These are phyloP conservation scores for Thaumetopoea pityocampa DNA, from an alignment of 1,140 invertebrate genomes.

Conservation along the genomic window DNA sequence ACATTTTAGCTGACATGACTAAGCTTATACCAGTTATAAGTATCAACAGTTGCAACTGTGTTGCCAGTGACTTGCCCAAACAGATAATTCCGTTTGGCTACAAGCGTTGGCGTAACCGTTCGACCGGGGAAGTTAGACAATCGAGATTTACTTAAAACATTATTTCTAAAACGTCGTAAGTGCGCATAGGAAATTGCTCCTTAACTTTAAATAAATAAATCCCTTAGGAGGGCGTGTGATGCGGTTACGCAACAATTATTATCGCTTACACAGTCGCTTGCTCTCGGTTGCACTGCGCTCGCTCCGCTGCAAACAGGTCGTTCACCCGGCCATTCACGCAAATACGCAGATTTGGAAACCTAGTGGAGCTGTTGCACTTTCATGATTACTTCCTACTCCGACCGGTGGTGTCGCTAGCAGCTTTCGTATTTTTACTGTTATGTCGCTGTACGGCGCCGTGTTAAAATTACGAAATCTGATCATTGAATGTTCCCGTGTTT, in stretches of 20 bases:
- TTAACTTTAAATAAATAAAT: slow-evolving; percentile 31
- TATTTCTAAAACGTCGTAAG: slow-evolving; percentile 18
- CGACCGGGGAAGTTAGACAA: slow-evolving; percentile 19
- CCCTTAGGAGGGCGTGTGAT: slow-evolving; percentile 44
- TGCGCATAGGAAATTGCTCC: slow-evolving; percentile 19
- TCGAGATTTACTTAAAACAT: slow-evolving; percentile 19
- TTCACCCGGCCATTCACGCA: slow-evolving; percentile 46
- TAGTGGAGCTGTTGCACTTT: slow-evolving; percentile 15
- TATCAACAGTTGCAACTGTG: slow-evolving; percentile 7
- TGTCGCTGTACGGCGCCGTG: neutral
- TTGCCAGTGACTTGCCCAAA: slow-evolving; percentile 7
- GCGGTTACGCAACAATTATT: slow-evolving; percentile 53
- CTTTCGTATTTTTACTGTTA: neutral
- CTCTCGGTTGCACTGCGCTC: slow-evolving; percentile 51
- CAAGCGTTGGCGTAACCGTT: slow-evolving; percentile 13
- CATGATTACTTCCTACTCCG: slow-evolving; percentile 10
- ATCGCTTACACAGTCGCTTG: no score
- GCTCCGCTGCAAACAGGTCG: slow-evolving; percentile 46
- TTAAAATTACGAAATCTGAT: slow-evolving; percentile 2
- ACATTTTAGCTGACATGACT: no score
- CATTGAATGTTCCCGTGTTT: no score
- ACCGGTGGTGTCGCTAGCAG: neutral
- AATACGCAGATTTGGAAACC: slow-evolving; percentile 42
- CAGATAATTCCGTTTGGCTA: slow-evolving; percentile 4
- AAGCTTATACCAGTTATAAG: no score